Evolutionary conservation across 1,140 invertebrate genomes (phyloP).

Genomic region (Medauroidea extradentata): DNA sequence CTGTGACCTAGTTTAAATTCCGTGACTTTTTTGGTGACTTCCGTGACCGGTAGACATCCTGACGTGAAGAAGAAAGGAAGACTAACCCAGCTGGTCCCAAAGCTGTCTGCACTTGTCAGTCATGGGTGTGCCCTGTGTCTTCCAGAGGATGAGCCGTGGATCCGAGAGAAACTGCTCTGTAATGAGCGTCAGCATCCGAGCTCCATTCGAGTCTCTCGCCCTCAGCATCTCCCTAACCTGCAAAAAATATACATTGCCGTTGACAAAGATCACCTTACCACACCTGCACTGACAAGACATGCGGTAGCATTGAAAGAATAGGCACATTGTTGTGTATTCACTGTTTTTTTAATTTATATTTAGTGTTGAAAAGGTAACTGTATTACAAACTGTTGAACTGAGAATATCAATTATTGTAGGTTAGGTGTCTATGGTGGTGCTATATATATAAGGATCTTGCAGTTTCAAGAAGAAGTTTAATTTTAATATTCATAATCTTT

Average conservation of each 20-base stretch:
- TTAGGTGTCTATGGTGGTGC: too few species aligned
- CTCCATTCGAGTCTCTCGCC: slow-evolving; percentile 78
- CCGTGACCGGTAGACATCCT: too few species aligned
- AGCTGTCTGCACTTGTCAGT: slow-evolving; percentile 78
- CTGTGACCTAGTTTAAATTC: too few species aligned
- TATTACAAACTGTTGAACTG: not conserved
- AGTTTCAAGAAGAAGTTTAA: too few species aligned
- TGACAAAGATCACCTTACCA: not conserved
- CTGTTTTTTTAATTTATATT: not conserved
- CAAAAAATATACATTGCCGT: slow-evolving; percentile 1
- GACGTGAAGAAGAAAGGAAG: too few species aligned
- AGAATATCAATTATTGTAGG: not conserved
- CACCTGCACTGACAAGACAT: too few species aligned
- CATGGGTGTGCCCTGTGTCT: slow-evolving; percentile 74
- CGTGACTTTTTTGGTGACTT: too few species aligned
- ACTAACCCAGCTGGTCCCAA: slow-evolving; percentile 72
- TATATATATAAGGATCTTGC: too few species aligned
- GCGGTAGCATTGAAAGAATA: not conserved
- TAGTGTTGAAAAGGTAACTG: not conserved
- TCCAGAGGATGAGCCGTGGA: slow-evolving; percentile 73
- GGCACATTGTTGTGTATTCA: not conserved
- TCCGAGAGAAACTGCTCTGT: slow-evolving; percentile 87
- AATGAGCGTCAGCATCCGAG: slow-evolving; percentile 78
- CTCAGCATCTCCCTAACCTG: slow-evolving; percentile 81
- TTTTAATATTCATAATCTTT: too few species aligned